Base-by-base conservation (phyloP, 2,888 invertebrate genomes). In the Melanchra persicariae region DNA sequence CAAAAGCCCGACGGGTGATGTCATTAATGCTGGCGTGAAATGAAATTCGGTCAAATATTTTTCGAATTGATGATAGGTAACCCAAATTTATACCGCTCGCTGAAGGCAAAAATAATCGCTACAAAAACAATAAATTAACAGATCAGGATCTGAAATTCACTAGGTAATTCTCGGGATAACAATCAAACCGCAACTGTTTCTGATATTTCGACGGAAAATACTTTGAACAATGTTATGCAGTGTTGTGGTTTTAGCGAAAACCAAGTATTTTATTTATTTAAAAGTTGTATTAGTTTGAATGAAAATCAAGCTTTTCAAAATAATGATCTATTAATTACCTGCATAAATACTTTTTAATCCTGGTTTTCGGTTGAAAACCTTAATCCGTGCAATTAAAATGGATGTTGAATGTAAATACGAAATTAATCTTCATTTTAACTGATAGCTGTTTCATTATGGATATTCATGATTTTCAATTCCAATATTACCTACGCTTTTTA, bases 291-390 rank as follows among this genome's bases (percentile, higher is more conserved):
- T 43, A 15, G 17, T 12, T 72, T 45, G 1, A 71, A 47, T 55
- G 19, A 24, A 47, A 30, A 52, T 22, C 9, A 26, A 19, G 15
- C 12, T 47, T 58, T 58, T 34, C 30, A 12, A 24, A 67, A 52
- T 0, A 40, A 47, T 59, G 15, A 47, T 59, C 67, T 5, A 67
- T 59, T 47, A 47, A 76, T 77, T 47, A 9, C 30, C 12, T 47
- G 37, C 40, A 24, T 54, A 40, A 58, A 30, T 73, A 58, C 22
- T 37, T 37, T 37, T 10, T 9, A 12, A 17, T 22, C 1, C 26
- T 37, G 43, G n/a, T n/a, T 45, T 52, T 22, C 5, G 8, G 10
- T 55, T 43, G 49, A 1, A 19, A 26, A 24, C n/a, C 0, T 57
- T 64, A 19, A 65, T 57, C 34, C 26, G 15, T 15, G 22, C 17